Conservation (phyloP, 2,797 vertebrate species). For the Galaxias olidus region DNA sequence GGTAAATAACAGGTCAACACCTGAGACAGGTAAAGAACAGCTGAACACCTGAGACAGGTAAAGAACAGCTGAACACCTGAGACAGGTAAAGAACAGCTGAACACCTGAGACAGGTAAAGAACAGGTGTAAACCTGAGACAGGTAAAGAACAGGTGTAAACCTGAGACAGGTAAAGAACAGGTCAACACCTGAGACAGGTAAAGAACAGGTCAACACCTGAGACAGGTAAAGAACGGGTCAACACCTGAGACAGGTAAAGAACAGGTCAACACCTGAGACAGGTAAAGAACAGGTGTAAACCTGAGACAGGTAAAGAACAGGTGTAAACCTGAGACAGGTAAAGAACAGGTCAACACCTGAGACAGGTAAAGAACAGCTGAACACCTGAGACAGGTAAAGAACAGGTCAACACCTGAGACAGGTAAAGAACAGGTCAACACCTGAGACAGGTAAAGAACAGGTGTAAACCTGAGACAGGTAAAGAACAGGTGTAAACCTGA, state of each 20-base stretch:
- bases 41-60: constrained; percentile 77
- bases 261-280: constrained; percentile 79
- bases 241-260: not conserved
- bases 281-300: not conserved
- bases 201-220: not conserved
- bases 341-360: not conserved
- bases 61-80: not conserved
- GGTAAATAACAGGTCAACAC: not conserved
- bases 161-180: constrained; percentile 59
- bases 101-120: not conserved
- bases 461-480: no score
- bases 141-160: no score
- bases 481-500: no score
- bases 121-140: not conserved
- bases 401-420: not conserved
- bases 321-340: not conserved
- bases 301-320: not conserved
- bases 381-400: constrained; percentile 71
- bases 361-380: no score
- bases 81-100: not conserved
- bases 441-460: not conserved
- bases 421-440: not conserved
- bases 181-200: not conserved
- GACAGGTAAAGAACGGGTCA: not conserved
- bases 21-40: no score